Base-by-base conservation (phyloP, 92 coral and sea anemone genomes). In the Actinernus sp. region DNA sequence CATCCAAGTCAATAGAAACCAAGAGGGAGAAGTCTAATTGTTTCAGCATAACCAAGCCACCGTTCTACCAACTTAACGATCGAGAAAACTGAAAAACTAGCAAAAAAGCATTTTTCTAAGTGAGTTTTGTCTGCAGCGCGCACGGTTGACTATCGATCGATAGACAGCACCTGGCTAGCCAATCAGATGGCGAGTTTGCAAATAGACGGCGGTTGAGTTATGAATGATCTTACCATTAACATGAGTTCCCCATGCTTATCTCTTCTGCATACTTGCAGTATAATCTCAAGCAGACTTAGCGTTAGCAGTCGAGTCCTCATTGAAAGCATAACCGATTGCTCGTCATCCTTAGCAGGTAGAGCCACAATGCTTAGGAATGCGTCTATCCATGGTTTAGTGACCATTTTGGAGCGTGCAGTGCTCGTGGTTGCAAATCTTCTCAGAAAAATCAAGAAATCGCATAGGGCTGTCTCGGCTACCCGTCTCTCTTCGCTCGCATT, bases 231-330 rank as follows among this genome's bases (percentile, higher is more conserved):
- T 74, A 89, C 96, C 61, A 26, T 73, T 13, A 63, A 63, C 73
- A 89, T 74, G n/a, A 84, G 78, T 3, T 61, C 55, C 13, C 63
- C 69, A 43, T 89, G 86, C 12, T 55, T 60, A 41, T 65, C 76
- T n/a, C 37, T 62, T 18, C 55, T 58, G 70, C 96, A 89, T 16
- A 85, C 88, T 24, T 91, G 96, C 21, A 89, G 82, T 13, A 89
- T 55, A 5, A 81, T 73, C 75, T 76, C 86, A 46, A 89, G 49
- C 47, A 89, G 63, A 33, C 74, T 90, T 14, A 84, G 56, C 49
- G 96, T 79, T 41, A 89, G 73, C 96, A 89, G 78, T 61, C 88
- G 67, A 18, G 91, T 64, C 39, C 96, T 80, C 73, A 89, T 54
- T 34, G 84, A 49, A 56, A 58, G 71, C 14, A 69, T 64, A 41